A percentile compares a stretch with the other conserved stretches of the same genome.
Conservation (phyloP, 2,113 vertebrate species). For the Fregata magnificens region DNA sequence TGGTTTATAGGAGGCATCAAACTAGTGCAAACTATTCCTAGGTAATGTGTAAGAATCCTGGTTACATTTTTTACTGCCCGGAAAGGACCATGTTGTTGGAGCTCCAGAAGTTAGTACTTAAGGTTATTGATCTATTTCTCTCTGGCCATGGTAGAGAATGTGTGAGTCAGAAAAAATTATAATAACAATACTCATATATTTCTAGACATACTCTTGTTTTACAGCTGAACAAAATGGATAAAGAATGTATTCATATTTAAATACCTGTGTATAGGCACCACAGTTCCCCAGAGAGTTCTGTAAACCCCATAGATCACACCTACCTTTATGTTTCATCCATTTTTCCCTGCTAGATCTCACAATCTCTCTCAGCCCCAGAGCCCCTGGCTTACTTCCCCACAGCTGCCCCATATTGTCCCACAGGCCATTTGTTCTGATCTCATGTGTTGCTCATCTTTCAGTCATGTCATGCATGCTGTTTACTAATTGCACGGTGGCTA, state of each 20-base stretch:
- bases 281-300: neutral
- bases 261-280: neutral
- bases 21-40: neutral
- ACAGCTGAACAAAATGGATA: neutral
- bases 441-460: neutral
- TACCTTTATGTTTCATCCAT: neutral
- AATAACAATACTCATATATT: neutral
- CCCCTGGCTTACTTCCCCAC: neutral
- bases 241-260: neutral
- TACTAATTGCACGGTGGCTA: neutral
- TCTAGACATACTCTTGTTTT: neutral
- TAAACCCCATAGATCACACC: neutral
- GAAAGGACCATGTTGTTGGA: neutral
- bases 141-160: neutral
- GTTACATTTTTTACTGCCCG: neutral
- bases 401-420: neutral
- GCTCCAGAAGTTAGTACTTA: neutral
- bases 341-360: neutral
- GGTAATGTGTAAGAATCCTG: neutral
- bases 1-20: neutral
- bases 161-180: neutral
- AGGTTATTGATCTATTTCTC: neutral
- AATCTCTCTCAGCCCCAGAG: neutral
- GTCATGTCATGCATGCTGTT: neutral
- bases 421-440: neutral